A percentile compares a stretch with the other conserved stretches of the same genome.
These are phyloP conservation scores for Sarcophilus harrisii DNA, from an alignment of 2,797 vertebrate species.

Conservation along the genomic window DNA sequence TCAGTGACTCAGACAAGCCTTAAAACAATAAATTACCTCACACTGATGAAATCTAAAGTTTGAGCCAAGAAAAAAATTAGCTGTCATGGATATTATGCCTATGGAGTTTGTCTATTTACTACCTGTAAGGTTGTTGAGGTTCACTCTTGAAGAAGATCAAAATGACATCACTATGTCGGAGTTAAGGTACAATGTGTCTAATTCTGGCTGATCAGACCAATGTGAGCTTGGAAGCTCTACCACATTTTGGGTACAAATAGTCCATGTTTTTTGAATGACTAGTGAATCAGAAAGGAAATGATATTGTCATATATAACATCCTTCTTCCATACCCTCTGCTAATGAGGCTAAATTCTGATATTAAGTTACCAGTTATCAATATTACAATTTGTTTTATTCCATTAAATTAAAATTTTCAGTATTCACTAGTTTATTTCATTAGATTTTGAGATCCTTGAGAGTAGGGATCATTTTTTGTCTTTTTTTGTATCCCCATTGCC, in stretches of 20 bases:
- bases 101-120: not conserved
- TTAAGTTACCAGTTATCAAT: not conserved
- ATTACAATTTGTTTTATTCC: not conserved
- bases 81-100: not conserved
- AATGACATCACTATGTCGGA: not conserved
- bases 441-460: not conserved
- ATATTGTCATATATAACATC: not conserved
- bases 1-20: not conserved
- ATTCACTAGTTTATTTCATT: not conserved
- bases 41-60: not conserved
- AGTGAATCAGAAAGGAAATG: not conserved
- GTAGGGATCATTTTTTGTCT: not conserved
- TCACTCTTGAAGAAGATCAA: not conserved
- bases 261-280: too few relatives aligned
- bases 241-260: not conserved
- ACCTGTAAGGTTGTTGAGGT: not conserved
- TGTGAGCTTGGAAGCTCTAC: not conserved
- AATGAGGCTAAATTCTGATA: not conserved
- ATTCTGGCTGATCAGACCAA: not conserved
- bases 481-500: not conserved
- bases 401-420: not conserved
- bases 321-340: not conserved
- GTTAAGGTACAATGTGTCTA: not conserved
- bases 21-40: not conserved
- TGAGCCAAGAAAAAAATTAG: not conserved